A percentile compares a stretch with the other conserved stretches of the same genome.
Evolutionary conservation across 2,113 vertebrate genomes (phyloP).

Genomic region (Silurus glanis): DNA sequence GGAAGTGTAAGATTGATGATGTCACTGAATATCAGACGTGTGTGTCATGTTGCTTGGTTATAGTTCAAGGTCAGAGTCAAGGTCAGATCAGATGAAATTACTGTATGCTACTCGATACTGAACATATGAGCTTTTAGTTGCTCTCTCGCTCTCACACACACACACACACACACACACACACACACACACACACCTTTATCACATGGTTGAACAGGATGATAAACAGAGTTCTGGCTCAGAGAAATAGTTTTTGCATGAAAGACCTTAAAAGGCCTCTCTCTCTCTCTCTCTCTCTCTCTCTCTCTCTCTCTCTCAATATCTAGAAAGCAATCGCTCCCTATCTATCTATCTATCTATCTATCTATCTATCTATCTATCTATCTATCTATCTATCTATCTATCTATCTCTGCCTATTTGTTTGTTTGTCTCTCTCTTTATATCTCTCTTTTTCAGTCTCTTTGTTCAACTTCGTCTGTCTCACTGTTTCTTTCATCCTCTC

Average conservation of each 20-base stretch:
- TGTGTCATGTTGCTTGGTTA: neutral
- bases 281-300: neutral
- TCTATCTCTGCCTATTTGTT: neutral
- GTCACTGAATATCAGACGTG: constrained; percentile 3
- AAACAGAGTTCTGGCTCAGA: neutral
- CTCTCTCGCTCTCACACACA: neutral
- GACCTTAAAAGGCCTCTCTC: neutral
- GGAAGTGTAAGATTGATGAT: neutral
- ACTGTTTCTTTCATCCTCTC: neutral
- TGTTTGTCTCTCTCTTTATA: neutral
- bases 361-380: neutral
- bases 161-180: constrained; percentile 2
- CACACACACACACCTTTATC: neutral
- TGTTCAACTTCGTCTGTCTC: too few species aligned
- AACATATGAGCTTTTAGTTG: neutral
- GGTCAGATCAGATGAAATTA: neutral
- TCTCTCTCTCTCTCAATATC: neutral
- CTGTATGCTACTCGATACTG: neutral
- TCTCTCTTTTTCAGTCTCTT: neutral
- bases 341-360: neutral
- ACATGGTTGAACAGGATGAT: neutral
- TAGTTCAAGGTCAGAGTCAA: neutral
- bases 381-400: neutral
- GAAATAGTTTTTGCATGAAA: neutral
- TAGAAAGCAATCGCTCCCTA: too few species aligned